A percentile compares a stretch with the other conserved stretches of the same genome.
phyloP scores from a whole-genome alignment of 2,888 invertebrate species.

The Eumacrocentrus americanus region DNA sequence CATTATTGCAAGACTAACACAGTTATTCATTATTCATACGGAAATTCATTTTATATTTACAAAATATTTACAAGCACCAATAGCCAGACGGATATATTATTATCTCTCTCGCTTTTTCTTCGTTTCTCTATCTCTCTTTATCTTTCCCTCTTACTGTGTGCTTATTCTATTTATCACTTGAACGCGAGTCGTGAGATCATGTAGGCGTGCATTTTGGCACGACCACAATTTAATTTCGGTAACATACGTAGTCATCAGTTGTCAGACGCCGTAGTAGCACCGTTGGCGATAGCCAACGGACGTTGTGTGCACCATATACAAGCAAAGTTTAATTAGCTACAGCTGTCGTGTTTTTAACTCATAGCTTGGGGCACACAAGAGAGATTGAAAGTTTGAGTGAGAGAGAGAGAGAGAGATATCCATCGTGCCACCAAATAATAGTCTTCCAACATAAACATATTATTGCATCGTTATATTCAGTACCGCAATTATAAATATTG shows the following conservation, averaged over 20 bases:
- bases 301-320: background rate
- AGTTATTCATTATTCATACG: constrained; percentile 5
- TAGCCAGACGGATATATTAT: background rate
- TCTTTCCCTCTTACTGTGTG: no score
- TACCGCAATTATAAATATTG: constrained; percentile 28
- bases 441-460: constrained; percentile 22
- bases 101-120: background rate
- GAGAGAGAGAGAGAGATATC: constrained; percentile 6
- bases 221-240: constrained; percentile 14
- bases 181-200: background rate
- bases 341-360: no score
- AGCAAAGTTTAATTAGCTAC: constrained; percentile 13
- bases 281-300: background rate
- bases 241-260: constrained; percentile 15
- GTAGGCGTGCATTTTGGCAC: constrained; percentile 2
- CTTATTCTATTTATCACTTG: constrained; percentile 4
- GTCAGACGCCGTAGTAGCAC: constrained; percentile 5
- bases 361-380: background rate
- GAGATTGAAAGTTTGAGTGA: no score
- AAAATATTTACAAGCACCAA: constrained; percentile 16
- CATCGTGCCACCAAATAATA: constrained; percentile 19
- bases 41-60: constrained; percentile 10
- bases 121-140: background rate
- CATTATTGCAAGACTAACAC: constrained; percentile 8
- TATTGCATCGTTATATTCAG: constrained; percentile 38